Evolutionary conservation across 2,888 invertebrate species (phyloP).

Genomic region (Caenorhabditis sp.): DNA sequence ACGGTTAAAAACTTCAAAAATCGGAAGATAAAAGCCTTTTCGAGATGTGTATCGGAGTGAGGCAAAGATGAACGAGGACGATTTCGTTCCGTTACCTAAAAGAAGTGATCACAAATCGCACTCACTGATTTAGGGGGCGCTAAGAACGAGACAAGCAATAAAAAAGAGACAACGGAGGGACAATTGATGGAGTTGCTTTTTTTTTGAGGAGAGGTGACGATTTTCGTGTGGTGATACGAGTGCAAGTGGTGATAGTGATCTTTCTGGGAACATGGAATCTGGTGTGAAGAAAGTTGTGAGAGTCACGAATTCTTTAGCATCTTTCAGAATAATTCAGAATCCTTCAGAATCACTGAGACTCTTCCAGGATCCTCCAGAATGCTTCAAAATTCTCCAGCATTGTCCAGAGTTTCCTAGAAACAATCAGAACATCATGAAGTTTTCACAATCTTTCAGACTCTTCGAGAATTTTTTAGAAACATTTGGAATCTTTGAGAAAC

Average conservation of each 20-base stretch:
- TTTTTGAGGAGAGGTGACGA: background rate
- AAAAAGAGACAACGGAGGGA: conserved; percentile 7
- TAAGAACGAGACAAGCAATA: conserved; percentile 11
- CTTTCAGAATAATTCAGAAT: no score
- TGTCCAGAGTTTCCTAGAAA: no score
- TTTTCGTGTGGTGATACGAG: conserved; percentile 18
- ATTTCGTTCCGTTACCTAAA: conserved; percentile 35
- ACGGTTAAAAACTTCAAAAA: conserved; percentile 23
- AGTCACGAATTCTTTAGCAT: no score
- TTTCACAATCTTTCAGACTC: no score
- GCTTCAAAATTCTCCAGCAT: no score
- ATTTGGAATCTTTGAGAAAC: no score
- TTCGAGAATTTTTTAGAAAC: no score
- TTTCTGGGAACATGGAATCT: background rate
- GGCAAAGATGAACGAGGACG: conserved; percentile 32
- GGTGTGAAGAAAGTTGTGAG: no score
- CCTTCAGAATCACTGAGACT: no score
- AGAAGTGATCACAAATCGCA: conserved; percentile 49
- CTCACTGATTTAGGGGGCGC: conserved; percentile 45
- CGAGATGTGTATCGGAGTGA: conserved; percentile 25
- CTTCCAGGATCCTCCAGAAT: no score
- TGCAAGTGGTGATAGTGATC: conserved; percentile 18
- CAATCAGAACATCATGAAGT: no score
- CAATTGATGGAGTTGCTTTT: conserved; percentile 36
- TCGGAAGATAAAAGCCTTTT: conserved; percentile 17